Percentiles rank a stretch among this genome's conserved stretches.
Evolutionary conservation across 2,113 vertebrate species (phyloP).

Genomic region (Telmatochromis sp.): DNA sequence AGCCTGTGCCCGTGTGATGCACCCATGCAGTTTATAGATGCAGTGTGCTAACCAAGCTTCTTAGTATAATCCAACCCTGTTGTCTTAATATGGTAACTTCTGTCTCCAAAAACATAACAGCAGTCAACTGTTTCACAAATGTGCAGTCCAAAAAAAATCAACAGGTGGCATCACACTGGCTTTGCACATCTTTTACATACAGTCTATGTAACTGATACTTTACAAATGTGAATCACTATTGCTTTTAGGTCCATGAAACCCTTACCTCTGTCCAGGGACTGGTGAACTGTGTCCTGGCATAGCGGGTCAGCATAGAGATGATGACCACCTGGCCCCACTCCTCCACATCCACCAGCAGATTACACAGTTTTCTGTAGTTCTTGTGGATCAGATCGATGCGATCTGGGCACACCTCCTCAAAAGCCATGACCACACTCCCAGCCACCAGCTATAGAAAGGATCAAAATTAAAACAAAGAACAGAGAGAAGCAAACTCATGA

Average conservation of each 20-base stretch:
- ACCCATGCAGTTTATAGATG: neutral
- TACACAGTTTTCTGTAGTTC: conserved; percentile 96
- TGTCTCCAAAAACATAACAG: neutral
- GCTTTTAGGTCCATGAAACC: neutral
- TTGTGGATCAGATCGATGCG: conserved; percentile 97
- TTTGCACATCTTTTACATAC: neutral
- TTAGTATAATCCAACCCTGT: neutral
- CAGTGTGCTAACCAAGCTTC: neutral
- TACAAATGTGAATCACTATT: conserved; percentile 51
- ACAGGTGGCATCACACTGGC: neutral
- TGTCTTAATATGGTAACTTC: neutral
- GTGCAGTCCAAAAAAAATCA: neutral
- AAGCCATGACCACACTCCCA: conserved; percentile 96
- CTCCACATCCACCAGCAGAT: conserved; percentile 93
- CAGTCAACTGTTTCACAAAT: neutral
- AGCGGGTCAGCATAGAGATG: conserved; percentile 95
- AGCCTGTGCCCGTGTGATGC: neutral
- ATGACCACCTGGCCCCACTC: conserved; percentile 99
- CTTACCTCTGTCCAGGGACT: conserved; percentile 93
- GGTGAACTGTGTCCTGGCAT: conserved; percentile 90
- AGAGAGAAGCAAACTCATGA: neutral
- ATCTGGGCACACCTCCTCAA: conserved; percentile 96
- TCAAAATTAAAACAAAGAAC: neutral
- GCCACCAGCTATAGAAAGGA: conserved; percentile 80
- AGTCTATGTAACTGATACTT: neutral